Evolutionary conservation across 37 sponge, comb jelly and placozoan genomes (phyloP).

Genomic region (Petrosia ficiformis): DNA sequence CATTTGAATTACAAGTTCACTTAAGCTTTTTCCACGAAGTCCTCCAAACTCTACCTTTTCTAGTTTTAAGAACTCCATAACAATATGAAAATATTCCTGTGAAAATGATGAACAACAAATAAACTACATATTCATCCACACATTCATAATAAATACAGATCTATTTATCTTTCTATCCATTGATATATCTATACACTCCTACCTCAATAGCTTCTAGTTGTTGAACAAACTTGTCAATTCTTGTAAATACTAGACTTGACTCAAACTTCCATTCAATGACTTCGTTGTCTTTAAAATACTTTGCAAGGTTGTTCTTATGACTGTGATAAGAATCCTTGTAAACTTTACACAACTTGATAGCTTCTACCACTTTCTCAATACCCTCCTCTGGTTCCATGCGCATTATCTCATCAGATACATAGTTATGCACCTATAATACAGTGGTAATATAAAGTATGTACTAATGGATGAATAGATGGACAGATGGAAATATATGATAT

Average conservation of each 20-base stretch:
- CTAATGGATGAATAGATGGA: not conserved
- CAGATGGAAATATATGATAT: not conserved
- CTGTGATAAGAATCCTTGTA: constrained; percentile 52
- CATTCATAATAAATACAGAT: not conserved
- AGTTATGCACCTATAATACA: constrained; percentile 49
- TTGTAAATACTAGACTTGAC: constrained; percentile 70
- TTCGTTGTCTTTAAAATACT: constrained; percentile 72
- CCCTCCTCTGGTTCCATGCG: constrained; percentile 89
- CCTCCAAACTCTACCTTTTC: constrained; percentile 97
- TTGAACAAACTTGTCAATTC: constrained; percentile 73
- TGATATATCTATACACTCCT: not conserved
- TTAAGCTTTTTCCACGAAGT: constrained; percentile 67
- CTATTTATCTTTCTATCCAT: not conserved
- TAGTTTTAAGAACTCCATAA: constrained; percentile 81
- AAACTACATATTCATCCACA: not conserved
- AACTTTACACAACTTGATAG: constrained; percentile 62
- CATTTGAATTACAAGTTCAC: constrained; percentile 61
- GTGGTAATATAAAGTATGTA: not conserved
- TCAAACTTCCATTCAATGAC: constrained; percentile 79
- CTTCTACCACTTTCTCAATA: constrained; percentile 76
- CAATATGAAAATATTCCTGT: constrained; percentile 82
- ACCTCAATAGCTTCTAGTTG: constrained; percentile 74
- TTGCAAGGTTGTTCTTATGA: constrained; percentile 36
- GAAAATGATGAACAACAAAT: not conserved
- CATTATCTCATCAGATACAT: constrained; percentile 84